These are phyloP conservation scores for Bos taurus DNA, from an alignment of 2,113 vertebrate genomes.

Conservation along the genomic window ARS-UCD2.0 NC_037340.1:56314501-56315000, in stretches of 20 bases:
- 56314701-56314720: fast-evolving
- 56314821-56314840: background rate
- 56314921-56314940: background rate
- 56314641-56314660: fast-evolving
- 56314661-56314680: background rate
- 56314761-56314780: background rate
- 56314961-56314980: background rate
- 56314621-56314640: background rate
- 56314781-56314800: background rate
- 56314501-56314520: background rate
- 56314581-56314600: background rate
- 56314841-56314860: background rate
- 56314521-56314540: background rate
- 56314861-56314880: background rate
- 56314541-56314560: background rate
- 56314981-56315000: background rate
- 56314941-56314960: background rate
- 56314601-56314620: background rate
- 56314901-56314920: background rate
- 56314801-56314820: background rate
- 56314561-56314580: background rate
- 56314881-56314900: background rate
- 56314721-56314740: background rate
- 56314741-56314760: background rate
- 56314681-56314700: background rate